Conservation (phyloP, 2,797 vertebrate species). For the Pampus argenteus region DNA sequence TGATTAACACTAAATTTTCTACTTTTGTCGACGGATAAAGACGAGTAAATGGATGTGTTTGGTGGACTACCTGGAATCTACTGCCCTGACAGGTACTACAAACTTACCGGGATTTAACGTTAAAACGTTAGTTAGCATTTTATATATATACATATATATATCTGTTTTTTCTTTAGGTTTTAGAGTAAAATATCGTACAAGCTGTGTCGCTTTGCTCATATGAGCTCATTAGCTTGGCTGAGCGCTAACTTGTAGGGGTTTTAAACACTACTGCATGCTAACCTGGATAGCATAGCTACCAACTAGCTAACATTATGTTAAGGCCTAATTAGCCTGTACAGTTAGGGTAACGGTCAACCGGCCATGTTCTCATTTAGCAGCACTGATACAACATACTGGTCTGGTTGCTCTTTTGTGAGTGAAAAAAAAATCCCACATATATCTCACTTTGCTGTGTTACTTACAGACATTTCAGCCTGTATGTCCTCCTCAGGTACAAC, state of each 20-base stretch:
- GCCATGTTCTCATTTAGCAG: background rate
- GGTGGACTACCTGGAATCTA: background rate
- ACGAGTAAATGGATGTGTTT: background rate
- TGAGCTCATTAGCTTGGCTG: background rate
- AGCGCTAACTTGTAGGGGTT: background rate
- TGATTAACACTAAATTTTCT: accelerated
- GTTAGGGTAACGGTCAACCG: background rate
- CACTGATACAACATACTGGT: no score
- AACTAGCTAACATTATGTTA: no score
- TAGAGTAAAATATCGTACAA: no score
- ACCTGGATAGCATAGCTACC: no score
- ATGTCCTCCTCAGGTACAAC: no score
- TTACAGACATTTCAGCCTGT: no score
- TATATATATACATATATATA: no score
- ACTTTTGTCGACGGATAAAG: accelerated
- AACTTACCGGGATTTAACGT: background rate
- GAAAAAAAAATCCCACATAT: no score
- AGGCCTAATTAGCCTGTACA: no score
- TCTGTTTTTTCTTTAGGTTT: no score
- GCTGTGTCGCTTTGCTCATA: background rate
- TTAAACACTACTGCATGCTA: background rate
- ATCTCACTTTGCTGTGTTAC: no score
- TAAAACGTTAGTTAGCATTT: background rate
- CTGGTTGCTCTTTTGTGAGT: no score
- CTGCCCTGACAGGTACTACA: slow-evolving; percentile 6